phyloP scores from a whole-genome alignment of 2,113 vertebrate genomes.

The Cryptotis parvus region DNA sequence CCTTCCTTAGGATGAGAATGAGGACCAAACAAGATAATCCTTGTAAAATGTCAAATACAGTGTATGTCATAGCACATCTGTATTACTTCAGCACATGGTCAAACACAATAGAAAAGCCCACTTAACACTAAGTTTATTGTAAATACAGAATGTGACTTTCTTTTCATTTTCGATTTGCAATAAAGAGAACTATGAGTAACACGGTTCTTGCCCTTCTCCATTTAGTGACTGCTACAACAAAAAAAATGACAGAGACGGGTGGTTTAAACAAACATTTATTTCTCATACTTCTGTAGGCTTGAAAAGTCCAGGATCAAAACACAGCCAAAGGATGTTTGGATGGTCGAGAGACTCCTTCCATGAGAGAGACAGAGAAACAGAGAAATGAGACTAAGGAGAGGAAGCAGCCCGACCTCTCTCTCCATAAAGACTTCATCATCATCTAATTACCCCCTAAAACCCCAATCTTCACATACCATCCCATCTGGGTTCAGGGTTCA shows the following conservation, averaged over 20 bases:
- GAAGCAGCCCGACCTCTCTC: neutral
- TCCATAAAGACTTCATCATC: neutral
- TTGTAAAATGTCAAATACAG: constrained; percentile 20
- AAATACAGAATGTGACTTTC: constrained; percentile 20
- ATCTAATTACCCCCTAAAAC: neutral
- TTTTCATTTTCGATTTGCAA: constrained; percentile 39
- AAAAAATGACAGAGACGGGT: neutral
- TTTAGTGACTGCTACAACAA: neutral
- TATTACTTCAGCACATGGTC: neutral
- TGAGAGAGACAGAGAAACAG: neutral
- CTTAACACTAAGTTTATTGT: constrained; percentile 5
- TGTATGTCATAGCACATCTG: neutral
- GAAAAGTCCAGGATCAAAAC: neutral
- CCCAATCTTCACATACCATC: neutral
- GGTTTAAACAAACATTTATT: constrained; percentile 21
- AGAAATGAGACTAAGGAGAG: neutral
- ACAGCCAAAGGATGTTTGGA: neutral
- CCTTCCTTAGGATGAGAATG: neutral
- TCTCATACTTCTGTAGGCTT: neutral
- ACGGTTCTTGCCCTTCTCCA: neutral
- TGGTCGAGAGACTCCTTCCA: neutral
- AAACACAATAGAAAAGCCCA: constrained; percentile 26
- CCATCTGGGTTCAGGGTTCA: neutral
- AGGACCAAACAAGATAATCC: neutral
- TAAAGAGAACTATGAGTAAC: neutral